Percentiles rank a stretch among this genome's conserved stretches.
Evolutionary conservation across 2,113 vertebrate genomes (phyloP).

Genomic region (Phasianus colchicus): DNA sequence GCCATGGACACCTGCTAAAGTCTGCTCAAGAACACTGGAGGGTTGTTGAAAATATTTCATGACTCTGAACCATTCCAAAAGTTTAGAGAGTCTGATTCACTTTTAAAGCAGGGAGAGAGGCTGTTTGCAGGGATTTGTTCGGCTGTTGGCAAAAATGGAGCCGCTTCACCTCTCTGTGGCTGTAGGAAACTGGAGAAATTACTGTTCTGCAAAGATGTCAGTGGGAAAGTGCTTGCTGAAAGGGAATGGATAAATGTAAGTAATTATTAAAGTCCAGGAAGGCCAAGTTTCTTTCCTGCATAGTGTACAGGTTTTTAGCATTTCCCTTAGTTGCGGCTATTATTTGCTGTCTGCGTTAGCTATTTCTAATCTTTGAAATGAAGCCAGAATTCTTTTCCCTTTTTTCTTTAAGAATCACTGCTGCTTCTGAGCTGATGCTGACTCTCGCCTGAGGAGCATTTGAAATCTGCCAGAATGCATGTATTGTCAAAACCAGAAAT

Average conservation of each 20-base stretch:
- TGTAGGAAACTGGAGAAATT: not conserved
- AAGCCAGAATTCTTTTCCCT: constrained; percentile 30
- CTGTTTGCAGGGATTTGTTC: not conserved
- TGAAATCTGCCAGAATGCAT: constrained; percentile 76
- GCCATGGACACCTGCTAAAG: not conserved
- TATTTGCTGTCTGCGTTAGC: constrained; percentile 29
- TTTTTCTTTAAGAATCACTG: constrained; percentile 58
- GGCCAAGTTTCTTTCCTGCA: not conserved
- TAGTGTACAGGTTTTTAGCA: not conserved
- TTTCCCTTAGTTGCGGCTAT: not conserved
- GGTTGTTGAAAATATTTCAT: not conserved
- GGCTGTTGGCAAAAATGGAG: not conserved
- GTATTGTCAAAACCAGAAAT: constrained; percentile 61
- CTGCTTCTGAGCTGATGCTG: constrained; percentile 62
- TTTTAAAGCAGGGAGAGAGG: not conserved
- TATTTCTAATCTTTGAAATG: constrained; percentile 59
- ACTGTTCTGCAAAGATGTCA: not conserved
- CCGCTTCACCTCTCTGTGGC: not conserved
- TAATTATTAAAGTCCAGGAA: not conserved
- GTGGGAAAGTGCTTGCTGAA: not conserved
- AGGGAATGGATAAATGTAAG: not conserved
- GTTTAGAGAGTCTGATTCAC: not conserved
- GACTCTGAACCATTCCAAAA: not conserved
- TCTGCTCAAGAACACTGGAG: not conserved
- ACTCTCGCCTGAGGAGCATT: constrained; percentile 70